These are phyloP conservation scores for Apis dorsata DNA, from an alignment of 1,140 invertebrate species.

Conservation along the genomic window DNA sequence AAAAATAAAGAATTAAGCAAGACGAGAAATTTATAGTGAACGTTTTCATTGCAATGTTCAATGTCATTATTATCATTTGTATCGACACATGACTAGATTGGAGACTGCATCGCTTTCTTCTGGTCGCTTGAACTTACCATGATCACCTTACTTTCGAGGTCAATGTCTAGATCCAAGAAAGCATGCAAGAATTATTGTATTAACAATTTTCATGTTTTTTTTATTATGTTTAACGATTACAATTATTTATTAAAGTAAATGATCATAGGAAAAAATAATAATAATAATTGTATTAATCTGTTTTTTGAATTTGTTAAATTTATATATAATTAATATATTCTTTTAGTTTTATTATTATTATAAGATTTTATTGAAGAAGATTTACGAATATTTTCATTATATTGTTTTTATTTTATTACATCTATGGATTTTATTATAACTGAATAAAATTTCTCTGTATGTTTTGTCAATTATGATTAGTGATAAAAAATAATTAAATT, in stretches of 20 bases:
- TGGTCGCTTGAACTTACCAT: conserved; percentile 27
- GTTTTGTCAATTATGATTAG: neutral
- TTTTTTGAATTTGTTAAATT: neutral
- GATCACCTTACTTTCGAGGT: conserved; percentile 71
- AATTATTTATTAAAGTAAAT: neutral
- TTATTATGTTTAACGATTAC: neutral
- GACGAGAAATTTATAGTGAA: neutral
- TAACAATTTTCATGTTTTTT: neutral
- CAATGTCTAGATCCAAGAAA: conserved; percentile 67
- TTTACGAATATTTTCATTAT: too few relatives aligned
- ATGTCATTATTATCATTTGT: neutral
- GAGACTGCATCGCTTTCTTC: conserved; percentile 61
- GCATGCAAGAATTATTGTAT: neutral
- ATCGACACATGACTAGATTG: conserved; percentile 2
- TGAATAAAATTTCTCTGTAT: neutral
- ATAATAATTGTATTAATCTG: neutral
- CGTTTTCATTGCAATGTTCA: neutral
- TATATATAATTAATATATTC: neutral
- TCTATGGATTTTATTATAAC: too few relatives aligned
- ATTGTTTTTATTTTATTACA: too few relatives aligned
- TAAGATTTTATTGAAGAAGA: too few relatives aligned
- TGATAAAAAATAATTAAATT: neutral
- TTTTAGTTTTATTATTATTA: too few relatives aligned
- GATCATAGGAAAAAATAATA: neutral
- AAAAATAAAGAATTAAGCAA: neutral